Base-by-base conservation (phyloP, 1,140 invertebrate species). In the Drosophila novamexicana region DNA sequence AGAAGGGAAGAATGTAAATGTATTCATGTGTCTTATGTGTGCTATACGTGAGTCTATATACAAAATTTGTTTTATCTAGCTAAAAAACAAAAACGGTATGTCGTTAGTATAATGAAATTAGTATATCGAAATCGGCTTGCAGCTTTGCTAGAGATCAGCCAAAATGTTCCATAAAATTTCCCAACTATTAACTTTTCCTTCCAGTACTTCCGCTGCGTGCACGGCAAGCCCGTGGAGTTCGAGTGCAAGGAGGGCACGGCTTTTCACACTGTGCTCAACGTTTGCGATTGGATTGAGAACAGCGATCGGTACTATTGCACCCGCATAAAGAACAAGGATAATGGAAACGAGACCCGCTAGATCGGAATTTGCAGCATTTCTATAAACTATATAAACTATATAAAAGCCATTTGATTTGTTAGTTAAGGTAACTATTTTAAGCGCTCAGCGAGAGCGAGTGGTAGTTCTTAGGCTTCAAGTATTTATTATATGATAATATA, bases 211-310 rank as follows among this genome's bases (percentile, higher is more conserved):
- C 94, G 96, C 56, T 97, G 97, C 83, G 95, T 96, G 6, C 95
- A 97, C 86, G 96, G 95, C 18, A 95, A 95, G 82, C 94, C 95
- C 6, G 92, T 95, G n/a, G 94, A 95, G 79, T 96, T 96, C 82
- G 93, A 93, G 16, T 97, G 96, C 81, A 94, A 95, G 70, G 93
- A 94, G 1, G 96, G 96, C 22, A 95, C 96, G 0, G 94, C 96
- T n/a, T 97, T 96, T 93, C 96, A 97, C 76, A 93, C 93, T 0
- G 90, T 93, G 12, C 93, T 93, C 34, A 94, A 94, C 63, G 94
- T 96, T 14, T 97, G 97, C 88, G 96, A 97, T 92, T 97, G 96
- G 96, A 95, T 96, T 6, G 94, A 94, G 40, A 96, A 95, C 80
- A 94, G 94, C 29, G 93, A 96, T 85, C 94, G 95, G 45, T 92